These are phyloP conservation scores for Microctenopoma stevenorrisi DNA, from an alignment of 2,797 vertebrate genomes.

Conservation along the genomic window DNA sequence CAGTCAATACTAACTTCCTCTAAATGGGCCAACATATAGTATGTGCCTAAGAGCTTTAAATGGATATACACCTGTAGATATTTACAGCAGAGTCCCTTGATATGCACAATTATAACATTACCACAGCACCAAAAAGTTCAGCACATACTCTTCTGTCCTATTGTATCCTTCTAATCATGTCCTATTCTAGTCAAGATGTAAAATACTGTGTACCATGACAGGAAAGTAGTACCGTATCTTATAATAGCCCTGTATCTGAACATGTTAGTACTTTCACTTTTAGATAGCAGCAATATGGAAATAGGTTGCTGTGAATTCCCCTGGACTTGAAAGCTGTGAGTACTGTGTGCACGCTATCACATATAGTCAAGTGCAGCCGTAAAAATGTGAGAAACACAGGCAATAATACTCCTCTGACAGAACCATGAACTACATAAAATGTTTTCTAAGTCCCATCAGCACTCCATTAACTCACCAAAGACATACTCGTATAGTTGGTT, in stretches of 20 bases:
- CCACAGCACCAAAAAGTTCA: slow-evolving; percentile 1
- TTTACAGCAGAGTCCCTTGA: neutral
- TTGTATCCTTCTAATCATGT: neutral
- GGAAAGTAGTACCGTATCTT: slow-evolving; percentile 20
- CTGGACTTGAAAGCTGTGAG: slow-evolving; percentile 50
- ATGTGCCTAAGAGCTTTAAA: neutral
- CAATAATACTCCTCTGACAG: slow-evolving; percentile 39
- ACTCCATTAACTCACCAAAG: slow-evolving; percentile 7
- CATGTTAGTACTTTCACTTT: slow-evolving; percentile 62
- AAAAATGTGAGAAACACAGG: slow-evolving; percentile 24
- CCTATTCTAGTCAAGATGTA: neutral
- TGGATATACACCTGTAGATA: slow-evolving; percentile 4
- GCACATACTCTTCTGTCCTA: neutral
- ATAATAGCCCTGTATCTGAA: slow-evolving; percentile 35
- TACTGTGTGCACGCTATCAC: slow-evolving; percentile 7
- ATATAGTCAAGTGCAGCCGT: slow-evolving; percentile 6
- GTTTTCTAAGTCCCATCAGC: neutral
- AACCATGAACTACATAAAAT: slow-evolving; percentile 1
- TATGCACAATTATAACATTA: slow-evolving; percentile 1
- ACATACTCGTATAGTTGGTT: neutral
- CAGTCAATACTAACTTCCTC: neutral
- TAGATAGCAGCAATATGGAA: slow-evolving; percentile 65
- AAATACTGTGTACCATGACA: slow-evolving; percentile 20
- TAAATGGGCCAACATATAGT: neutral
- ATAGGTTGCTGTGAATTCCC: slow-evolving; percentile 74